phyloP scores from a whole-genome alignment of 1,140 invertebrate species.

The Semibalanus balanoides region DNA sequence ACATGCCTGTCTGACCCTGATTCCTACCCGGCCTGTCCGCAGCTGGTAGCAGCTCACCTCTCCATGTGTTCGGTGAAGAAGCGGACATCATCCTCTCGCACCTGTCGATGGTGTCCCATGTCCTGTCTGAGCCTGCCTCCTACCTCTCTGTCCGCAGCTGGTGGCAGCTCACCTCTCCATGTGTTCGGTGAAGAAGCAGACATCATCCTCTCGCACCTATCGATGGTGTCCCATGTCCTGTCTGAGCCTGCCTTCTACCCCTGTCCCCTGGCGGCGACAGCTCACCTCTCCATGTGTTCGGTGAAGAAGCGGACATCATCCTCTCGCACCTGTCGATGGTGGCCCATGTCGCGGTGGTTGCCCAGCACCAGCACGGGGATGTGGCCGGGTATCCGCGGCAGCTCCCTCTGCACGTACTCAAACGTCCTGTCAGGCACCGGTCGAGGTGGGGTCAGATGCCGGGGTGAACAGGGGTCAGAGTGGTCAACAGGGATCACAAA shows the following conservation, averaged over 20 bases:
- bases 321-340: constrained; percentile 63
- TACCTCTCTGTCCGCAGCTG: no score
- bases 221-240: no score
- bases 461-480: no score
- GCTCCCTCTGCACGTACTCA: constrained; percentile 81
- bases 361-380: constrained; percentile 83
- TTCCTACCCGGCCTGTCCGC: no score
- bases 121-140: no score
- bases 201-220: constrained; percentile 22
- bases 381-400: constrained; percentile 65
- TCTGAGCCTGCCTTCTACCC: no score
- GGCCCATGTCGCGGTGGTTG: constrained; percentile 92
- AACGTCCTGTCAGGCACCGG: constrained; percentile 80
- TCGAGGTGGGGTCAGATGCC: no score
- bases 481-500: no score
- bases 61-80: constrained; percentile 22
- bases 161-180: constrained; percentile 27
- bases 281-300: background rate
- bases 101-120: no score
- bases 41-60: no score
- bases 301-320: constrained; percentile 26
- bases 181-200: constrained; percentile 16
- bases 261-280: background rate
- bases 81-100: constrained; percentile 19
- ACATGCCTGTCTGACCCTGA: no score